A percentile compares a stretch with the other conserved stretches of the same genome.
Conservation (phyloP, 2,113 vertebrate species). For the Calypte anna region DNA sequence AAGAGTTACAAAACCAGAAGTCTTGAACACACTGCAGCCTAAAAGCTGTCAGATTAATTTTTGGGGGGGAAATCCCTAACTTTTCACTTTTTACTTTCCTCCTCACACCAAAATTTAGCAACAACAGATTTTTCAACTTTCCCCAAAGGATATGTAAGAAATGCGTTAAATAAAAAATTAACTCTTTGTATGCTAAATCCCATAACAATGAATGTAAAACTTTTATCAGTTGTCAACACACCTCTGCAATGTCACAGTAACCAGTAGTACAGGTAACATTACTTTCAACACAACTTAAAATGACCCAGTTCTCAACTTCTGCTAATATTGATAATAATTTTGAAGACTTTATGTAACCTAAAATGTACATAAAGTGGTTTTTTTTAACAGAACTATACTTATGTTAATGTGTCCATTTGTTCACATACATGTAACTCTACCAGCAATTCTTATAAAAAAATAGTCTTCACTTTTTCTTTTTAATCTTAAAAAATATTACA, state of each 20-base stretch:
- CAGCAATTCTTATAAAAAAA: background rate
- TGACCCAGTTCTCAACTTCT: background rate
- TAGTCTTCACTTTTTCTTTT: background rate
- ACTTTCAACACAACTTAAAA: background rate
- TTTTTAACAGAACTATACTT: background rate
- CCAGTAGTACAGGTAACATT: background rate
- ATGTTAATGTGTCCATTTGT: fast-evolving
- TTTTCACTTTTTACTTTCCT: background rate
- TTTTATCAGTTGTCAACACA: background rate
- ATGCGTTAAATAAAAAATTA: background rate
- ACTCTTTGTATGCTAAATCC: background rate
- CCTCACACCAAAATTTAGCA: background rate
- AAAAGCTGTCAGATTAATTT: background rate
- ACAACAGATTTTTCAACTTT: background rate
- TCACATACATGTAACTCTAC: background rate
- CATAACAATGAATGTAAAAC: background rate
- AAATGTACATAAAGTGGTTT: background rate
- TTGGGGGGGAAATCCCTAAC: background rate
- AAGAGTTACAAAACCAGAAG: background rate
- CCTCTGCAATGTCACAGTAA: background rate
- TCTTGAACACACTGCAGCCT: background rate
- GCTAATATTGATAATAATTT: background rate
- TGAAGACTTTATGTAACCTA: background rate
- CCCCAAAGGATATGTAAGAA: background rate
- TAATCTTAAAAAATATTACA: background rate